phyloP scores from a whole-genome alignment of 2,888 invertebrate species.

The Dynastes hyllus region DNA sequence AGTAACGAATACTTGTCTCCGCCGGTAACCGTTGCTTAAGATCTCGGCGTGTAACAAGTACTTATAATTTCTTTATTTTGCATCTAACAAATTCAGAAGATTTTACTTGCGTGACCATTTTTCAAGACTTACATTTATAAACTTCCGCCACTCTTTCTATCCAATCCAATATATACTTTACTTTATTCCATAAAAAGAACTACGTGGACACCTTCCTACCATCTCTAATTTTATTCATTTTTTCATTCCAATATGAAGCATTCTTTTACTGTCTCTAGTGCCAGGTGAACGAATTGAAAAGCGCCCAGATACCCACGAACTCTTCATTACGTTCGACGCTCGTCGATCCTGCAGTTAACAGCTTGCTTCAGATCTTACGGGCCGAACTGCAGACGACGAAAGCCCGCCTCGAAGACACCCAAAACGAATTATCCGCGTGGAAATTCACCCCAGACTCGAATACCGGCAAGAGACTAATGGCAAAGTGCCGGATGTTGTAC shows the following conservation, averaged over 20 bases:
- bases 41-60: too few relatives aligned
- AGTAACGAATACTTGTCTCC: too few relatives aligned
- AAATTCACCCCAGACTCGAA: conserved; percentile 99
- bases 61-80: too few relatives aligned
- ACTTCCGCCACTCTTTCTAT: too few relatives aligned
- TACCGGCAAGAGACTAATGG: conserved; percentile 98
- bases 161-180: too few relatives aligned
- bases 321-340: conserved; percentile 86
- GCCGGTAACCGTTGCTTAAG: too few relatives aligned
- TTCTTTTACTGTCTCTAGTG: conserved; percentile 74
- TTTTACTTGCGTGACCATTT: too few relatives aligned
- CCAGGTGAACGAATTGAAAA: conserved; percentile 95
- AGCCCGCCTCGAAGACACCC: conserved; percentile 95
- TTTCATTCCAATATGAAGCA: conserved; percentile 23
- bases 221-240: background rate
- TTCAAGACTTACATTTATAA: too few relatives aligned
- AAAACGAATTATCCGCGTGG: conserved; percentile 98
- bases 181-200: too few relatives aligned
- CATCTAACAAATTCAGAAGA: too few relatives aligned
- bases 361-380: conserved; percentile 91
- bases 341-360: conserved; percentile 96
- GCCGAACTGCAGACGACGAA: conserved; percentile 92
- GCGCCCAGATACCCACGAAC: conserved; percentile 86
- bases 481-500: conserved; percentile 94
- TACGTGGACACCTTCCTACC: too few relatives aligned